Base-by-base conservation (phyloP, 2,888 invertebrate genomes). In the Parnassius smintheus region DNA sequence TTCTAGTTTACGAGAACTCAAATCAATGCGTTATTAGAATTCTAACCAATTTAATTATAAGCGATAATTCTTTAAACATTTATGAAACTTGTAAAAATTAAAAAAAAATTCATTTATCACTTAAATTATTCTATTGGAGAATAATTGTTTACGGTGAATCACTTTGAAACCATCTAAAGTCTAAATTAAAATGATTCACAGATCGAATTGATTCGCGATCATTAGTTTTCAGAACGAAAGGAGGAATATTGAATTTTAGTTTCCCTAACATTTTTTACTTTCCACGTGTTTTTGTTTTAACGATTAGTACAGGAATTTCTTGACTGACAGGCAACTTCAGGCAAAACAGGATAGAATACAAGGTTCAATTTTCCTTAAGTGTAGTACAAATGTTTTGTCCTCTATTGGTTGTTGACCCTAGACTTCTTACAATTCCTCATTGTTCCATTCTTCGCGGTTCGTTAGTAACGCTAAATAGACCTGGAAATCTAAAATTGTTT, bases 401-500 rank as follows among this genome's bases (percentile, higher is more conserved):
- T 53, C 13, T 59, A 25, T 35, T 13, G 46, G 59, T 46, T 52
- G 22, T 59, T 59, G 59, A 59, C 45, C 59, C 53, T 59, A 53
- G 41, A 59, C 35, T 59, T 59, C 44, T n/a, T 42, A 42, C 51
- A 42, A 41, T 58, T 58, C 59, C 35, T 45, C 48, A 53, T 60
- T 60, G 54, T 55, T 41, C 54, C 49, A 55, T 49, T 54, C 54
- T 55, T 54, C 42, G 42, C 49, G 60, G 60, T 60, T 60, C 54
- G 42, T 60, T 60, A 49, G 54, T 55, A 22, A 48, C 45, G n/a
- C 48, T 60, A 49, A 44, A 51, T 59, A 53, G 60, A 55, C 49
- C 42, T 22, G 59, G n/a, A 60, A 18, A 53, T 52, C n/a, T 42
- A 9, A 44, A 56, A 56, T 46, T 53, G 41, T 35, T 53, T 48